Evolutionary conservation across 1,140 invertebrate species (phyloP).

Genomic region (Mercenaria mercenaria): DNA sequence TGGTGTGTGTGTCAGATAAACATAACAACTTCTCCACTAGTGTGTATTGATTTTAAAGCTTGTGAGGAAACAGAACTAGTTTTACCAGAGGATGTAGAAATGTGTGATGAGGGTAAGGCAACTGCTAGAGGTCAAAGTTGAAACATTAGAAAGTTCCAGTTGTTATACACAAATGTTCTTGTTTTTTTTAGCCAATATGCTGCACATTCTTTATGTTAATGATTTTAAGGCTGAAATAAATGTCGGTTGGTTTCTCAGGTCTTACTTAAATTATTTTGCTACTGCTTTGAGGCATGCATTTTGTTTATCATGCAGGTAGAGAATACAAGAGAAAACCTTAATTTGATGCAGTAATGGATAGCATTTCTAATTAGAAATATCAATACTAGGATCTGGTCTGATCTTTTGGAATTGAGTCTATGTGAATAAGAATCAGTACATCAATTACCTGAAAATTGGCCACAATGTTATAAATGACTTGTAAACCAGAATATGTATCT

Average conservation of each 20-base stretch:
- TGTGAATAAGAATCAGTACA: too few relatives aligned
- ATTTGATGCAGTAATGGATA: too few relatives aligned
- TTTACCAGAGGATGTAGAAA: slow-evolving; percentile 41
- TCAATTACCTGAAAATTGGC: too few relatives aligned
- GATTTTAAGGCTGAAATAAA: neutral
- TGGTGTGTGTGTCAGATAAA: neutral
- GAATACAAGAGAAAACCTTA: too few relatives aligned
- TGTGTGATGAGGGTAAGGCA: slow-evolving; percentile 27
- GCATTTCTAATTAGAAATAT: too few relatives aligned
- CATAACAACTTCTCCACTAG: neutral
- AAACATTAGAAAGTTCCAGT: neutral
- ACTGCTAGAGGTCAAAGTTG: slow-evolving; percentile 25
- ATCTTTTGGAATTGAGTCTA: too few relatives aligned
- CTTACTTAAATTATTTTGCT: too few relatives aligned
- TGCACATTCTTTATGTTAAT: neutral
- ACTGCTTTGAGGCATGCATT: too few relatives aligned
- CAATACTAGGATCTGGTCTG: too few relatives aligned
- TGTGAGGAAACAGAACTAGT: slow-evolving; percentile 46
- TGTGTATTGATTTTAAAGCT: slow-evolving; percentile 55
- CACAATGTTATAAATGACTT: too few relatives aligned
- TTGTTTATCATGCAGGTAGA: too few relatives aligned
- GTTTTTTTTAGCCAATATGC: neutral
- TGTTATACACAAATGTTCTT: slow-evolving; percentile 2
- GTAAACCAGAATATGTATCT: too few relatives aligned
- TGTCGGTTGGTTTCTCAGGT: neutral